Conservation (phyloP, 2,888 invertebrate genomes). For the Cantharis rufa region DNA sequence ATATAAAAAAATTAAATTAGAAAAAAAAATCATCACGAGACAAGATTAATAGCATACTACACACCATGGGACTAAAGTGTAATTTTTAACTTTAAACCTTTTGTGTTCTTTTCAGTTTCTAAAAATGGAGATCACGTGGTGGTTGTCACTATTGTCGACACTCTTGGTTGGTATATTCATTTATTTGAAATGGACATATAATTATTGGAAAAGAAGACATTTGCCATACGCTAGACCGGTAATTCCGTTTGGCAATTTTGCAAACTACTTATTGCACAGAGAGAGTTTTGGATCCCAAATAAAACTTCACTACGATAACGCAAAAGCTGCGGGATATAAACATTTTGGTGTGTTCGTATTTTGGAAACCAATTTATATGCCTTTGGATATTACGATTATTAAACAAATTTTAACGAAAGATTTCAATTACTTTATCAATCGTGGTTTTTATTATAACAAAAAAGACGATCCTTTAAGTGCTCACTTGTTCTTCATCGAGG, state of each 20-base stretch:
- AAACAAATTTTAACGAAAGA: slow-evolving; percentile 59
- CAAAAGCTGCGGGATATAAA: background rate
- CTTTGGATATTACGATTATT: background rate
- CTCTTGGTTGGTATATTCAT: background rate
- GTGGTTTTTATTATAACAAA: slow-evolving; percentile 50
- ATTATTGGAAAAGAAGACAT: background rate
- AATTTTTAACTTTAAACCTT: too few species aligned
- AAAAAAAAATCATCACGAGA: too few species aligned
- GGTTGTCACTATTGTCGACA: background rate
- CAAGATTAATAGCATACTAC: too few species aligned
- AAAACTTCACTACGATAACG: background rate
- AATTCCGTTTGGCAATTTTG: background rate
- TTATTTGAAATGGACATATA: background rate
- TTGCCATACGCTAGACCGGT: background rate
- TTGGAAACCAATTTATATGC: background rate
- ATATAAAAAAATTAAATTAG: too few species aligned
- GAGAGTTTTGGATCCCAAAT: background rate
- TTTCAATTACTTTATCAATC: slow-evolving; percentile 63
- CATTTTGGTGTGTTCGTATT: background rate
- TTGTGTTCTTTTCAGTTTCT: background rate
- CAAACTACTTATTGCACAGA: background rate
- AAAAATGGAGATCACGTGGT: background rate
- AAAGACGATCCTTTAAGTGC: slow-evolving; percentile 61
- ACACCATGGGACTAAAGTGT: too few species aligned
- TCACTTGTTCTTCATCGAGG: slow-evolving; percentile 60